Percentiles rank a stretch among this genome's conserved stretches.
Conservation (phyloP, 1,140 invertebrate genomes). For the Saccostrea glomerata region DNA sequence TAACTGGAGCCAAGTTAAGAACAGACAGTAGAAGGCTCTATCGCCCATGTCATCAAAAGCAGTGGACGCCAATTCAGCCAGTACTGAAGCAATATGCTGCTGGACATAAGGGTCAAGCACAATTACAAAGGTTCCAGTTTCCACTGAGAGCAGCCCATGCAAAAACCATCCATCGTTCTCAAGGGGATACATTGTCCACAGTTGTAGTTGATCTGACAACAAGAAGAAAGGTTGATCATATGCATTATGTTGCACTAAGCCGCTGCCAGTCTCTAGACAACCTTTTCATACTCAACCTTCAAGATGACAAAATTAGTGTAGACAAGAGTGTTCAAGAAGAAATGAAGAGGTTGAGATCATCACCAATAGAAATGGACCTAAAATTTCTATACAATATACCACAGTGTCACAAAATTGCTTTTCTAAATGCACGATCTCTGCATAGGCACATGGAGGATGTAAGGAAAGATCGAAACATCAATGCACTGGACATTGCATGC, state of each 20-base stretch:
- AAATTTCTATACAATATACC: slow-evolving; percentile 22
- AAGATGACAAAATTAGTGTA: slow-evolving; percentile 51
- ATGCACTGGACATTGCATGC: neutral
- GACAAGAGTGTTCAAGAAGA: slow-evolving; percentile 37
- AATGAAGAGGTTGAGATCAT: slow-evolving; percentile 43
- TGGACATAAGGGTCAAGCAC: slow-evolving; percentile 50
- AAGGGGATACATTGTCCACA: slow-evolving; percentile 43
- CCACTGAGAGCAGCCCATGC: slow-evolving; percentile 47
- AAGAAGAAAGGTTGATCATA: slow-evolving; percentile 44
- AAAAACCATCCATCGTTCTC: slow-evolving; percentile 52
- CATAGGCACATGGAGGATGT: slow-evolving; percentile 39
- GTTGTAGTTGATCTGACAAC: slow-evolving; percentile 48
- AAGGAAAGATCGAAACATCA: slow-evolving; percentile 12
- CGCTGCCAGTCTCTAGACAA: slow-evolving; percentile 40
- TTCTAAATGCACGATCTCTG: slow-evolving; percentile 40
- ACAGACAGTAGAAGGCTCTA: slow-evolving; percentile 18
- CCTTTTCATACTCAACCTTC: slow-evolving; percentile 47
- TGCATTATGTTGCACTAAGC: slow-evolving; percentile 54
- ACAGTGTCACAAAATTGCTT: neutral
- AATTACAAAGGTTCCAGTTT: slow-evolving; percentile 46
- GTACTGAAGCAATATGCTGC: slow-evolving; percentile 38
- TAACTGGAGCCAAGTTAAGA: slow-evolving; percentile 34
- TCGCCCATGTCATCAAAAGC: slow-evolving; percentile 21
- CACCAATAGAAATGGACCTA: neutral
- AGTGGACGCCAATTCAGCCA: slow-evolving; percentile 50